A percentile compares a stretch with the other conserved stretches of the same genome.
phyloP scores from a whole-genome alignment of 2,797 vertebrate species.

The Peromyscus eremicus region DNA sequence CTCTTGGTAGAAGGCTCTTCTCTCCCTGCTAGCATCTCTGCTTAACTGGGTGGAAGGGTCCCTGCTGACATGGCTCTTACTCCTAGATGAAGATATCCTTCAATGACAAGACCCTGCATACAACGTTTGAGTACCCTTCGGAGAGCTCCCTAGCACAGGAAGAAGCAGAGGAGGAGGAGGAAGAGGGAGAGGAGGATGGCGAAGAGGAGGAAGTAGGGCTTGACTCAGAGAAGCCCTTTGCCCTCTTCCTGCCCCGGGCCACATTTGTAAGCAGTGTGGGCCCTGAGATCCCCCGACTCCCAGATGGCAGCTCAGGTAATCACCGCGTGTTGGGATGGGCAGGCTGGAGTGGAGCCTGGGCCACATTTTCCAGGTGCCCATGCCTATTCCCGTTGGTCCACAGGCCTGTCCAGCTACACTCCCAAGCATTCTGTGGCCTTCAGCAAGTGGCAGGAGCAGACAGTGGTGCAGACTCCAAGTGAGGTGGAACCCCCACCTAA shows the following conservation, averaged over 20 bases:
- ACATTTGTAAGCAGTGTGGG: constrained; percentile 86
- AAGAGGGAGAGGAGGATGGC: constrained; percentile 43
- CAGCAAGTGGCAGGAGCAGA: constrained; percentile 95
- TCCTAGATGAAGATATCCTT: constrained; percentile 97
- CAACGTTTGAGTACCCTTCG: constrained; percentile 96
- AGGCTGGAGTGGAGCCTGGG: background rate
- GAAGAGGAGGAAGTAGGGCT: constrained; percentile 67
- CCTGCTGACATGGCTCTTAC: constrained; percentile 11
- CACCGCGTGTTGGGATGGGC: background rate
- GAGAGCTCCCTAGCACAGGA: constrained; percentile 94
- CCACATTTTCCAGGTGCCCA: accelerated
- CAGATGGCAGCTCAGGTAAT: constrained; percentile 86
- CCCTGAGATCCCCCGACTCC: constrained; percentile 84
- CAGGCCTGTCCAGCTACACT: constrained; percentile 96
- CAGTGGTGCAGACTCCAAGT: constrained; percentile 86
- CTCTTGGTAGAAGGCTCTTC: background rate
- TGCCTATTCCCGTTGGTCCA: background rate
- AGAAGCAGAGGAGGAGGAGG: constrained; percentile 87
- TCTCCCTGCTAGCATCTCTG: background rate
- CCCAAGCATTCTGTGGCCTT: constrained; percentile 95
- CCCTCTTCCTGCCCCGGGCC: constrained; percentile 91
- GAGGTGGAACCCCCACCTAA: constrained; percentile 82
- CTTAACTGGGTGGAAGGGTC: background rate
- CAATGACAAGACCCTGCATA: constrained; percentile 95
- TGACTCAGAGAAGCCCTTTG: constrained; percentile 79